Evolutionary conservation across 2,113 vertebrate species (phyloP).

Genomic region (Raja brachyura): DNA sequence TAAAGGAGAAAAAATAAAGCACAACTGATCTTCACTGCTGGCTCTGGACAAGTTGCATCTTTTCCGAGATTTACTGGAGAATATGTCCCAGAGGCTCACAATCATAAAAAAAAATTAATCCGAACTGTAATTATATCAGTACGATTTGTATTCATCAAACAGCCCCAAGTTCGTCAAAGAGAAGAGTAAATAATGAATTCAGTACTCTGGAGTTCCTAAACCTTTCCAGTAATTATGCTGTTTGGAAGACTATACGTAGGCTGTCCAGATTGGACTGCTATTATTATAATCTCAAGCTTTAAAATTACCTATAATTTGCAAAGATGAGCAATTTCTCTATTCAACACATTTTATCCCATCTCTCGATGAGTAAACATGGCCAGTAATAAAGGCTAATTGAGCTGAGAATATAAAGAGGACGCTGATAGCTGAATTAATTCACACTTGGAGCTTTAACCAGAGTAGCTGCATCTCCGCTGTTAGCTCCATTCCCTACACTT

Average conservation of each 20-base stretch:
- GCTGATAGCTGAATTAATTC: slow-evolving; percentile 44
- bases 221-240: slow-evolving; percentile 58
- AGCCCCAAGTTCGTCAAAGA: slow-evolving; percentile 39
- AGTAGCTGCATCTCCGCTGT: slow-evolving; percentile 22
- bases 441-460: slow-evolving; percentile 40
- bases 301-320: slow-evolving; percentile 72
- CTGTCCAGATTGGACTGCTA: slow-evolving; percentile 60
- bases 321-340: slow-evolving; percentile 57
- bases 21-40: neutral
- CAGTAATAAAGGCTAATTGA: slow-evolving; percentile 49
- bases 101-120: slow-evolving; percentile 30
- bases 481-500: neutral
- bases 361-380: slow-evolving; percentile 53
- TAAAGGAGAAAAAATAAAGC: neutral
- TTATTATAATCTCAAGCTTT: slow-evolving; percentile 71
- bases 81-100: slow-evolving; percentile 18
- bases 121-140: slow-evolving; percentile 38
- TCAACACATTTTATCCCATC: slow-evolving; percentile 52
- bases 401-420: slow-evolving; percentile 48
- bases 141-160: slow-evolving; percentile 38
- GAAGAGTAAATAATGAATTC: slow-evolving; percentile 43
- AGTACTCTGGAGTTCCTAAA: slow-evolving; percentile 46
- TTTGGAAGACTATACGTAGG: slow-evolving; percentile 61
- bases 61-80: slow-evolving; percentile 27
- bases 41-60: neutral